Evolutionary conservation across 2,113 vertebrate genomes (phyloP).

Genomic region (Pollimyrus isidori): DNA sequence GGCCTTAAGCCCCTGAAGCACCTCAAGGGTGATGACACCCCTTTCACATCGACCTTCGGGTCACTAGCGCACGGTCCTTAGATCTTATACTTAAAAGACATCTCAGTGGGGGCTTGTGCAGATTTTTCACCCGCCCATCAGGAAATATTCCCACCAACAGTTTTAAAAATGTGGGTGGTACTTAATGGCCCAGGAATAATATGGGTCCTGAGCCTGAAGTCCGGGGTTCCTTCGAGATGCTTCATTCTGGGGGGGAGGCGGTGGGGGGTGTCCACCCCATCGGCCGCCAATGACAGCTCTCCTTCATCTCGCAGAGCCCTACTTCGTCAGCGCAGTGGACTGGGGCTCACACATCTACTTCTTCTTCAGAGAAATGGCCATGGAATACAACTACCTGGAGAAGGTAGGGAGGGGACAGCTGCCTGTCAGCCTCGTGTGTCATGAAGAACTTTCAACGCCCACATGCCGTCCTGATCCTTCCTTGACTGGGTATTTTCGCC

Average conservation of each 20-base stretch:
- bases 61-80: not conserved
- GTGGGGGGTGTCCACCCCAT: not conserved
- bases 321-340: conserved; percentile 85
- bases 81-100: not conserved
- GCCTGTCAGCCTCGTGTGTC: not conserved
- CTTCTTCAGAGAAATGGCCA: conserved; percentile 97
- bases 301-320: conserved; percentile 65
- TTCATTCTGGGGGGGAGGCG: not conserved
- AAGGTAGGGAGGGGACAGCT: conserved; percentile 63
- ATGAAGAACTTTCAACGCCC: conserved; percentile 18
- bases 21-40: not conserved
- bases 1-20: not conserved
- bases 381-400: conserved; percentile 96
- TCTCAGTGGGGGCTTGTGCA: not conserved
- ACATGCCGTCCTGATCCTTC: conserved; percentile 26
- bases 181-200: not conserved
- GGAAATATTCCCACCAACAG: not conserved
- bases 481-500: conserved; percentile 9
- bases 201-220: not conserved
- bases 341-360: conserved; percentile 93
- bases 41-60: not conserved
- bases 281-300: not conserved
- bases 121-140: not conserved
- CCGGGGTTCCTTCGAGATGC: not conserved
- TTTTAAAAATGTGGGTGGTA: not conserved